Percentiles rank a stretch among this genome's conserved stretches.
phyloP scores from a whole-genome alignment of 35 echinoderm and acorn worm genomes.

The Ophioderma brevispina region DNA sequence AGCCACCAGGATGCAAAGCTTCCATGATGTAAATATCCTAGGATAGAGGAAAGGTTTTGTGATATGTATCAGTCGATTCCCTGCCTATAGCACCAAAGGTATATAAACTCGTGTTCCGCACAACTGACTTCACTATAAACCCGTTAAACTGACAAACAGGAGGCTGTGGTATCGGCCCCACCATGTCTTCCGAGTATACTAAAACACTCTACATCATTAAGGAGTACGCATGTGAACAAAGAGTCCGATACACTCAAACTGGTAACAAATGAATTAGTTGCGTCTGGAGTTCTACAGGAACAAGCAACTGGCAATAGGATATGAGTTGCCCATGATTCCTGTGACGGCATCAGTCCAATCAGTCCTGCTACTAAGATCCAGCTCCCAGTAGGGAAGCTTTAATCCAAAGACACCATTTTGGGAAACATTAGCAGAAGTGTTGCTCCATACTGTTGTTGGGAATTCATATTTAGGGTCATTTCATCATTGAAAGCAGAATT shows the following conservation, averaged over 20 bases:
- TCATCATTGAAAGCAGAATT: no score
- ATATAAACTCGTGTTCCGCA: neutral
- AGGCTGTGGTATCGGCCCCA: neutral
- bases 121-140: neutral
- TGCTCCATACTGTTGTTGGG: no score
- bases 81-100: neutral
- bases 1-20: neutral
- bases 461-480: no score
- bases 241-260: neutral
- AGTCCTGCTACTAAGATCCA: no score
- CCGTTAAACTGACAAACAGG: neutral
- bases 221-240: neutral
- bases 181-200: neutral
- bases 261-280: neutral
- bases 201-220: neutral
- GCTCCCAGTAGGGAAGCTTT: no score
- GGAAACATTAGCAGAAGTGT: no score
- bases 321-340: neutral
- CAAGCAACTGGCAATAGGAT: neutral
- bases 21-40: neutral
- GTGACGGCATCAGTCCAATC: neutral
- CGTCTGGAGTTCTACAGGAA: neutral
- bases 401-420: no score
- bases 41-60: neutral
- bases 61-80: neutral